Evolutionary conservation across 2,888 invertebrate genomes (phyloP), one percentile per base, ranked within the genome.

Genomic region (Rhorus exstirpatorius): DNA sequence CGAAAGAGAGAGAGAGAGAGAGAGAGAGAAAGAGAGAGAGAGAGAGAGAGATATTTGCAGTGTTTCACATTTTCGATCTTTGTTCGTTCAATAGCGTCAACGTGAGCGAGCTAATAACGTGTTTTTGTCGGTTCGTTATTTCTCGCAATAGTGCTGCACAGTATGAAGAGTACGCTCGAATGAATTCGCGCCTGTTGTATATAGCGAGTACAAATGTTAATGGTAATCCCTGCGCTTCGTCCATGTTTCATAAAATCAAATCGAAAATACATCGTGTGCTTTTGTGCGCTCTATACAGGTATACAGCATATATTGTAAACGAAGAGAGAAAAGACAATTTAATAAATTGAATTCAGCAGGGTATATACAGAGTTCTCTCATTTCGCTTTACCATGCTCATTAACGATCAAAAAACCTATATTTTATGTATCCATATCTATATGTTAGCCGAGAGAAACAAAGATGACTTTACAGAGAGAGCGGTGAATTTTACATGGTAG

Each of bases 41-140:
- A 38, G 3, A 31, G 51, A 67, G 51, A 21, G 68, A 41, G 38
- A 53, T 7, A 35, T 24, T 41, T 38, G 35, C 14, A 65, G 46
- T 51, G 70, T 53, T 55, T 61, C 41, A 26, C 53, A 58, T 71
- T 46, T 49, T 10, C 65, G 35, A 55, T 63, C 12, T 51, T n/a
- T 53, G 53, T 78, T 71, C 61, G 8, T 55, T 71, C 10, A 38
- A 53, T 63, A 31, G 41, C 51, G 35, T 41, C 68, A 68, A 75
- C 46, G 14, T 41, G 44, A 58, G 21, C 53, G 24, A 55, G 71
- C 71, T 77, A 77, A 81, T 81, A 81, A 76, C 65, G 46, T 51
- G 71, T 63, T 81, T 76, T 76, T 58, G 51, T 63, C 76, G 76
- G 80, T 81, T 81, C 80, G 80, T 81, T 81, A 76, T 63, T 63